Conservation (phyloP, 2,888 invertebrate species). For the Chirona hameri region DNA sequence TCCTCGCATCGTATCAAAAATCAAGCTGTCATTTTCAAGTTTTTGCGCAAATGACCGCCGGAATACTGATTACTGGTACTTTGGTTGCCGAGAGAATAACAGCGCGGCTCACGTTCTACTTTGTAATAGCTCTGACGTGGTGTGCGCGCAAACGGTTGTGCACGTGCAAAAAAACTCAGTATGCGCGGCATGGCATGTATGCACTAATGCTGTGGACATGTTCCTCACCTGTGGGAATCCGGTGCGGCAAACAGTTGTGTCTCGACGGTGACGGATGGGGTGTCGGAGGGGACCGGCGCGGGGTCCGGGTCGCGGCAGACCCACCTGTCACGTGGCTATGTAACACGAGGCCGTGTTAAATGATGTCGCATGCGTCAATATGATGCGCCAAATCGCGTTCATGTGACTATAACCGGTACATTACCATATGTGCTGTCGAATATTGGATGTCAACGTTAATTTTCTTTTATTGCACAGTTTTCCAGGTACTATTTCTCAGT, state of each 20-base stretch:
- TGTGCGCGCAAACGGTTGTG: not conserved
- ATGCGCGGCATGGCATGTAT: not conserved
- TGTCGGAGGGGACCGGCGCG: too few relatives aligned
- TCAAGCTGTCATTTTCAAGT: slow-evolving; percentile 5
- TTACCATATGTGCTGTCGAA: too few relatives aligned
- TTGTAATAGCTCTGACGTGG: not conserved
- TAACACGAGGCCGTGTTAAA: too few relatives aligned
- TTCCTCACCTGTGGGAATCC: not conserved
- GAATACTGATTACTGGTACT: slow-evolving; percentile 4
- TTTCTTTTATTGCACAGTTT: too few relatives aligned
- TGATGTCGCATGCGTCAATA: too few relatives aligned
- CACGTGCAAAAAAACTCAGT: not conserved
- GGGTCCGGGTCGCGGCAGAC: too few relatives aligned
- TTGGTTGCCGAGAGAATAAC: slow-evolving; percentile 23
- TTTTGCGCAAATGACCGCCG: not conserved
- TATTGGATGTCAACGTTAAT: too few relatives aligned
- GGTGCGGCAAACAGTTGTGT: not conserved
- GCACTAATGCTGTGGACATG: not conserved
- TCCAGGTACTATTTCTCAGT: too few relatives aligned
- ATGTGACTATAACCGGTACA: too few relatives aligned
- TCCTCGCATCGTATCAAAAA: slow-evolving; percentile 7
- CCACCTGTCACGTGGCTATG: too few relatives aligned
- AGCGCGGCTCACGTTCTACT: not conserved
- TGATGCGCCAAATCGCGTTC: too few relatives aligned
- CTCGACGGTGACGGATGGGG: not conserved